Base-by-base conservation (phyloP, 2,888 invertebrate species). In the Eupithecia tripunctaria region DNA sequence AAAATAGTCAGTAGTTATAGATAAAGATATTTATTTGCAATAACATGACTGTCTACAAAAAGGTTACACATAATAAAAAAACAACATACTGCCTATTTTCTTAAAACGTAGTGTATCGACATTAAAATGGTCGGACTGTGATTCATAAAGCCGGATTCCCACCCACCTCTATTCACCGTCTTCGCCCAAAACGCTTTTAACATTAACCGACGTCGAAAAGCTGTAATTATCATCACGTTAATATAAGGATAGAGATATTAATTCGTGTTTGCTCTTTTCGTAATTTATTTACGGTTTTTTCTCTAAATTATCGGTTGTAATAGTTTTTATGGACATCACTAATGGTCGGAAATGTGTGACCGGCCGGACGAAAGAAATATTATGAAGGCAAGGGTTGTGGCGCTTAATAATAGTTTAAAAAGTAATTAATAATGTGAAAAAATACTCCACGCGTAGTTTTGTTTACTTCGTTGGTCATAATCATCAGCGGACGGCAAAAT, bases 231-330 rank as follows among this genome's bases (percentile, higher is more conserved):
- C 89, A 85, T 88, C 85, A 86, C 85, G 84, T 90, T 93, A 94
- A 91, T 92, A 94, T 92, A 93, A 88, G 92, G 92, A 94, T 94
- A 92, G 91, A 94, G 92, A 93, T 93, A 93, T 93, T 93, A 93
- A 93, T 93, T 77, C 86, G 85, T 92, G 89, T 93, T 92, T 92
- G 88, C 87, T 90, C 91, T 92, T 85, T 93, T 93, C 86, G 88
- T 92, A 89, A 92, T 93, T 92, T 94, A 91, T 92, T 89, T 89
- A 85, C 85, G 88, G 90, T 92, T 91, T 89, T 89, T 90, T 74
- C 84, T 87, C 88, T 84, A 90, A 91, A 92, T 93, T 90, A 89
- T 87, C 81, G 92, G 91, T 91, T 91, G 84, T 88, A 85, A 85
- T 85, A 79, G 87, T 91, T 91, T 92, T 90, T 88, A 86, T 89